Evolutionary conservation across 2,888 invertebrate genomes (phyloP).

Genomic region (Sphaerophoria rueppellii): DNA sequence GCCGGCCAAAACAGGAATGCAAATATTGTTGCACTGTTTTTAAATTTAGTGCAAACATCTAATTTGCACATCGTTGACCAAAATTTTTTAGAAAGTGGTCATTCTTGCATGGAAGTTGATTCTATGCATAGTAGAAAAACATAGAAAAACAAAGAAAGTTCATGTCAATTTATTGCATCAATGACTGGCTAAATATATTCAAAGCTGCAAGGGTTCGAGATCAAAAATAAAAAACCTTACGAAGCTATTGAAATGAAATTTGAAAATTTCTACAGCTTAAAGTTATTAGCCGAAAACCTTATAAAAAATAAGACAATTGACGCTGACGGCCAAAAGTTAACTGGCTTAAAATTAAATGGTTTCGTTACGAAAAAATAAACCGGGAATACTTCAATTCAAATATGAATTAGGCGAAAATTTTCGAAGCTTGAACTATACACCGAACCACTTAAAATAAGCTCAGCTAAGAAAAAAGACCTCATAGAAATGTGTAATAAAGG

Average conservation of each 20-base stretch:
- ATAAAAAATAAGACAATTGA: constrained; percentile 16
- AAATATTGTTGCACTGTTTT: constrained; percentile 22
- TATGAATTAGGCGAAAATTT: background rate
- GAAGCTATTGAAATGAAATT: constrained; percentile 28
- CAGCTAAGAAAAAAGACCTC: background rate
- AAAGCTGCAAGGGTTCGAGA: constrained; percentile 19
- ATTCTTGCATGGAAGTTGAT: constrained; percentile 6
- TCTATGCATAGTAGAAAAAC: constrained; percentile 26
- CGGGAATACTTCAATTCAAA: constrained; percentile 13
- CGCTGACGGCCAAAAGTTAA: constrained; percentile 16
- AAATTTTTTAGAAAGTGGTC: constrained; percentile 12
- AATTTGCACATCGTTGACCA: constrained; percentile 10
- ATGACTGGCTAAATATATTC: constrained; percentile 26
- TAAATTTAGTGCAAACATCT: constrained; percentile 23
- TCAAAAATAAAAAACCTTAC: background rate
- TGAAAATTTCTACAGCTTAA: constrained; percentile 30
- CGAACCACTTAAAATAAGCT: background rate
- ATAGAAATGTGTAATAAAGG: constrained; percentile 1
- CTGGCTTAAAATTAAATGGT: constrained; percentile 28
- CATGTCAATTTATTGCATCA: constrained; percentile 20
- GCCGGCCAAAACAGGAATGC: constrained; percentile 25
- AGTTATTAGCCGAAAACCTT: constrained; percentile 1
- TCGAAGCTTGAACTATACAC: constrained; percentile 1
- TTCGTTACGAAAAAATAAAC: constrained; percentile 32
- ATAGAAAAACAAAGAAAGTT: constrained; percentile 29